Evolutionary conservation across 2,797 vertebrate genomes (phyloP).

Genomic region (Coilia nasus): DNA sequence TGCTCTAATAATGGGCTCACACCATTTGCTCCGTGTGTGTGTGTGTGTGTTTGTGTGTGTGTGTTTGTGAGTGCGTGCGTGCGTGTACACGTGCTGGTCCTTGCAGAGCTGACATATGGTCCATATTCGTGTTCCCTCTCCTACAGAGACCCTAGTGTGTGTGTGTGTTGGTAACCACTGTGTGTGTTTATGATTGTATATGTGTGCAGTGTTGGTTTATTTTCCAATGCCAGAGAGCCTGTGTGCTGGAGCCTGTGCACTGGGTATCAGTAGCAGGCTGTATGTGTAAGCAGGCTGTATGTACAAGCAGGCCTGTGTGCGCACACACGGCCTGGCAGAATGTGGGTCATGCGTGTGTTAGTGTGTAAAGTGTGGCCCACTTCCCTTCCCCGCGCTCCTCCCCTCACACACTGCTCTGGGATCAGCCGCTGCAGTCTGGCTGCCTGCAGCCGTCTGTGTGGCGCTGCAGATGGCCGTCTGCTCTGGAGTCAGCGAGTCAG

Average conservation of each 20-base stretch:
- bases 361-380: conserved; percentile 15
- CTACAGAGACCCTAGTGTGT: not conserved
- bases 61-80: not conserved
- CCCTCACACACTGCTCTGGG: not conserved
- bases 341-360: conserved; percentile 19
- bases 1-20: not conserved
- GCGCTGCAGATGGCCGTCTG: conserved; percentile 16
- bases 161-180: not conserved
- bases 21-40: too few relatives aligned
- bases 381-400: not conserved
- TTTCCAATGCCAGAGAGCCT: not conserved
- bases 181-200: not conserved
- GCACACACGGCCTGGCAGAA: not conserved
- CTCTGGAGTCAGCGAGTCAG: conserved; percentile 13
- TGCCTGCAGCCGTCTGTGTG: not conserved
- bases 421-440: conserved; percentile 3
- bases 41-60: not conserved
- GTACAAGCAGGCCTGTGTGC: too few relatives aligned
- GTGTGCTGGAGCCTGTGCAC: not conserved
- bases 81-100: not conserved
- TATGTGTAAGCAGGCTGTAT: too few relatives aligned
- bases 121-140: not conserved
- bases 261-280: not conserved
- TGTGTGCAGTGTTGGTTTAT: not conserved
- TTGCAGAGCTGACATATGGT: conserved; percentile 16